These are phyloP conservation scores for Sarcophaga carnaria DNA, from an alignment of 2,888 invertebrate species.

Conservation along the genomic window DNA sequence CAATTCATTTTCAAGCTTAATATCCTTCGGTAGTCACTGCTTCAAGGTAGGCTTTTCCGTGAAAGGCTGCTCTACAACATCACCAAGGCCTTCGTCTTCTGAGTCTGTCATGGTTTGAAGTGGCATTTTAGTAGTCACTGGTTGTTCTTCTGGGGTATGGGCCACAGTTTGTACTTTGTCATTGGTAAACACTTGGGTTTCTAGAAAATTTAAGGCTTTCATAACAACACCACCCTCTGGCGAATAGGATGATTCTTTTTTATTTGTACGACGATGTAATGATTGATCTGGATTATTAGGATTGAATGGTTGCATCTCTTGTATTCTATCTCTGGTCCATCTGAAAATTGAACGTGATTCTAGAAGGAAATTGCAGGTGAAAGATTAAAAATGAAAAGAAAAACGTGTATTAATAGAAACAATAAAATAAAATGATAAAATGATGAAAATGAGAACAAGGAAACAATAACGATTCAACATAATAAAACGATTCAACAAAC, in stretches of 20 bases:
- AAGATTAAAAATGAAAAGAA: conserved; percentile 34
- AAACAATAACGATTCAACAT: neutral
- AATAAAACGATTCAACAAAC: neutral
- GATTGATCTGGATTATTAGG: conserved; percentile 75
- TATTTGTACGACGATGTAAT: conserved; percentile 52
- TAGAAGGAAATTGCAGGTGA: conserved; percentile 58
- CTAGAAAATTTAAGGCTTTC: conserved; percentile 79
- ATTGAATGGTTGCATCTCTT: conserved; percentile 77
- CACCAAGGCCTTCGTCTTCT: neutral
- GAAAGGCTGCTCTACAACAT: conserved; percentile 1
- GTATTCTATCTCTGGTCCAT: conserved; percentile 76
- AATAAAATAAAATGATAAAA: neutral
- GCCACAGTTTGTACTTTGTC: neutral
- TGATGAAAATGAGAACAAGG: neutral
- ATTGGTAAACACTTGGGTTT: conserved; percentile 77
- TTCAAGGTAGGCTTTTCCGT: conserved; percentile 12
- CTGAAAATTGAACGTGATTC: conserved; percentile 79
- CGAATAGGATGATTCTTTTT: conserved; percentile 75
- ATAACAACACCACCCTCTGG: conserved; percentile 78
- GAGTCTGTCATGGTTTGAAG: neutral
- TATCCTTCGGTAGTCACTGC: conserved; percentile 56
- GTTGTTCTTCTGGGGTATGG: neutral
- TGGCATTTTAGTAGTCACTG: neutral
- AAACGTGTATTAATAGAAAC: conserved; percentile 28
- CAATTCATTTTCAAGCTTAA: conserved; percentile 70